These are phyloP conservation scores for Zoanthus solanderi DNA, from an alignment of 92 coral and sea anemone species.

Conservation along the genomic window DNA sequence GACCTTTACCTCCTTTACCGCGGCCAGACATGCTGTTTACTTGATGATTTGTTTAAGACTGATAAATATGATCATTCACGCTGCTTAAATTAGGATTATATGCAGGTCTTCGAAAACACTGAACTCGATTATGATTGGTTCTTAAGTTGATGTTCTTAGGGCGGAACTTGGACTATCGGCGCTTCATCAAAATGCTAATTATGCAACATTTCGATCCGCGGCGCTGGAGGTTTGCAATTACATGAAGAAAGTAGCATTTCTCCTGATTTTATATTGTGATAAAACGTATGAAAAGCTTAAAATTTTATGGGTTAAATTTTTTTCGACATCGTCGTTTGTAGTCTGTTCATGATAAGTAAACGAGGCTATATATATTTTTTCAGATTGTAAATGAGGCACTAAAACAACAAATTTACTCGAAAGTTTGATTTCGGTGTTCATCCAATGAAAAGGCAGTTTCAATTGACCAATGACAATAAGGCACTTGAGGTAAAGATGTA, in stretches of 20 bases:
- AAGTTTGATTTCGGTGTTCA: not conserved
- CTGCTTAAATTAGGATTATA: slow-evolving; percentile 2
- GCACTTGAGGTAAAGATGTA: slow-evolving; percentile 6
- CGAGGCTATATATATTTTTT: slow-evolving; percentile 13
- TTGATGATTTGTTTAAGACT: slow-evolving; percentile 4
- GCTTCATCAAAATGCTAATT: slow-evolving; percentile 43
- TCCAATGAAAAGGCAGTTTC: slow-evolving; percentile 24
- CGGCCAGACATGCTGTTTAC: not conserved
- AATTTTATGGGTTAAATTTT: slow-evolving; percentile 1
- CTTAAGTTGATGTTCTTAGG: not conserved
- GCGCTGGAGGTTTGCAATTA: slow-evolving; percentile 6
- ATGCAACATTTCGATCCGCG: slow-evolving; percentile 40
- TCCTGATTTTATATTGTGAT: slow-evolving; percentile 5
- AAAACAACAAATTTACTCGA: slow-evolving; percentile 4
- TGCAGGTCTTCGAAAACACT: slow-evolving; percentile 18
- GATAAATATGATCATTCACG: not conserved
- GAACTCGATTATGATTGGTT: slow-evolving; percentile 32
- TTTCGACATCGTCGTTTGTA: not conserved
- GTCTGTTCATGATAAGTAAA: not conserved
- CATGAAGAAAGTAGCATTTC: slow-evolving; percentile 6
- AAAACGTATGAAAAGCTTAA: slow-evolving; percentile 18
- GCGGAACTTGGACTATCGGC: slow-evolving; percentile 14
- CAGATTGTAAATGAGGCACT: not conserved
- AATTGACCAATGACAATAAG: slow-evolving; percentile 32
- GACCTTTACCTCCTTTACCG: not conserved